These are phyloP conservation scores for Cheilosia grossa DNA, from an alignment of 2,888 invertebrate genomes.

Conservation along the genomic window DNA sequence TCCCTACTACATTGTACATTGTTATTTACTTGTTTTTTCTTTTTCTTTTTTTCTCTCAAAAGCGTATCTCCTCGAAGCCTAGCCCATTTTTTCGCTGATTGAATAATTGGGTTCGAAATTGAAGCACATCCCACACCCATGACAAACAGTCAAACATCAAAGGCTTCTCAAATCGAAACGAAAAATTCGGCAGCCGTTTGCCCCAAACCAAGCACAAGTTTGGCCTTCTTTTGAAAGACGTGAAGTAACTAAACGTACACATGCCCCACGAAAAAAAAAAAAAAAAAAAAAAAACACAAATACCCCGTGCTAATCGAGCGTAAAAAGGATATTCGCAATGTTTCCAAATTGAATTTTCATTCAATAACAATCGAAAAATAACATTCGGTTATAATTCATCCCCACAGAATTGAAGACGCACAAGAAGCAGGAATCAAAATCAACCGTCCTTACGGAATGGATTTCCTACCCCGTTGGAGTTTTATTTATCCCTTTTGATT, in stretches of 20 bases:
- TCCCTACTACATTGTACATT: no score
- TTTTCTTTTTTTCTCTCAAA: no score
- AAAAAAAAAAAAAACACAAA: no score
- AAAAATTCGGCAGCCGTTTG: not conserved
- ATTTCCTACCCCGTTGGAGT: conserved; percentile 9
- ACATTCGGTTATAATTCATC: conserved; percentile 69
- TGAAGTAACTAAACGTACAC: conserved; percentile 8
- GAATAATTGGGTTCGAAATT: conserved; percentile 33
- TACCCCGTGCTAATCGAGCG: conserved; percentile 68
- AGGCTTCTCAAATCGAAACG: conserved; percentile 8
- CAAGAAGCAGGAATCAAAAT: conserved; percentile 38
- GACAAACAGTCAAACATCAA: conserved; percentile 29
- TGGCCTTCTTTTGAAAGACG: not conserved
- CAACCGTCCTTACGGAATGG: conserved; percentile 30
- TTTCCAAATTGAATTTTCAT: conserved; percentile 72
- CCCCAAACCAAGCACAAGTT: not conserved
- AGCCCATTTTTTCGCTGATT: conserved; percentile 30
- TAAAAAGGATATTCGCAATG: conserved; percentile 68
- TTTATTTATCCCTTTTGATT: conserved; percentile 36
- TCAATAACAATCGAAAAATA: conserved; percentile 73
- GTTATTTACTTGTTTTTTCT: no score
- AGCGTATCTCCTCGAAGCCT: conserved; percentile 13
- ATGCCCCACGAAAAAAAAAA: not conserved
- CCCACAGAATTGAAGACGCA: conserved; percentile 21
- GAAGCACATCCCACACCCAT: not conserved